These are phyloP conservation scores for Diaprepes abbreviatus DNA, from an alignment of 2,888 invertebrate species.

Conservation along the genomic window DNA sequence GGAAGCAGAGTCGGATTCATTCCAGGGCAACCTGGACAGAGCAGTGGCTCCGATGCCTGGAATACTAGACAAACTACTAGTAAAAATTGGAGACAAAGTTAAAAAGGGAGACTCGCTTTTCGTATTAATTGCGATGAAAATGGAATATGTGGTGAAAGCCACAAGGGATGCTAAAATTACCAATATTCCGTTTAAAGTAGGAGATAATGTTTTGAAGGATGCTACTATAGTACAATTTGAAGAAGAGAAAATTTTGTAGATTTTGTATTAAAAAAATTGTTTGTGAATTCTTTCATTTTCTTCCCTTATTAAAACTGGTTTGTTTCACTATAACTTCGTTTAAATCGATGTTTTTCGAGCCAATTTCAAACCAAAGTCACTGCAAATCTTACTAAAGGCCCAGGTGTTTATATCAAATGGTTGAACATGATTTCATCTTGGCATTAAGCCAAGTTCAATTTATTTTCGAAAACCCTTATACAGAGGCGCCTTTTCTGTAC, in stretches of 20 bases:
- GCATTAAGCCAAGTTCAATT: too few species aligned
- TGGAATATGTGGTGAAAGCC: conserved; percentile 97
- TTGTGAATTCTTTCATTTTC: too few species aligned
- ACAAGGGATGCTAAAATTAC: conserved; percentile 83
- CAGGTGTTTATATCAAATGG: too few species aligned
- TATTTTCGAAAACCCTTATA: too few species aligned
- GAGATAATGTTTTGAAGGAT: conserved; percentile 88
- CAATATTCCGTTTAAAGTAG: conserved; percentile 78
- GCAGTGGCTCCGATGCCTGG: conserved; percentile 96
- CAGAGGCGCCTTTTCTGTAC: too few species aligned
- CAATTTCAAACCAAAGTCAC: too few species aligned
- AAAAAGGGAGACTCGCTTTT: conserved; percentile 91
- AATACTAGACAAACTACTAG: conserved; percentile 90
- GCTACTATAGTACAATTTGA: conserved; percentile 74
- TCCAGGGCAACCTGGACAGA: conserved; percentile 68
- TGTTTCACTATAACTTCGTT: too few species aligned
- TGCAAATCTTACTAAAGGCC: too few species aligned
- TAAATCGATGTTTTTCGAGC: too few species aligned
- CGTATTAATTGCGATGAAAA: conserved; percentile 99
- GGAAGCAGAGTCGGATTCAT: conserved; percentile 63
- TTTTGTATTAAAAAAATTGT: too few species aligned
- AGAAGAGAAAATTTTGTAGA: conserved; percentile 52
- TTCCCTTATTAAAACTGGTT: too few species aligned
- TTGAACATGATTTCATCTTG: too few species aligned
- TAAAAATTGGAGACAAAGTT: conserved; percentile 85